Conservation (phyloP, 2,888 invertebrate species). For the Pheosia gnoma region DNA sequence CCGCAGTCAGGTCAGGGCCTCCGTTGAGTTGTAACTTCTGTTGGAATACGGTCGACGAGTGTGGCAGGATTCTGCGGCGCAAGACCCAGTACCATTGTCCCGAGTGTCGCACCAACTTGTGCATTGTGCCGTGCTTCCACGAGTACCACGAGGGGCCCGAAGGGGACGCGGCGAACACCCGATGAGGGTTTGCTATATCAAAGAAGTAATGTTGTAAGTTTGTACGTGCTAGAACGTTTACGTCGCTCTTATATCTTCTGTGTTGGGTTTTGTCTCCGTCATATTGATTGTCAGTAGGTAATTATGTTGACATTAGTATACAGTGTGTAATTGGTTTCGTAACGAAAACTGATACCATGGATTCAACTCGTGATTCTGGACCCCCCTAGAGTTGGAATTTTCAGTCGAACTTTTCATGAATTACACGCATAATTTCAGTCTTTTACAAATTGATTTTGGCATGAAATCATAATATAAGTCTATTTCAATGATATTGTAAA, state of each 20-base stretch:
- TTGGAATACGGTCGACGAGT: slow-evolving; percentile 94
- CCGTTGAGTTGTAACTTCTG: slow-evolving; percentile 95
- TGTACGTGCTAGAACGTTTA: background rate
- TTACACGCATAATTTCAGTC: no score
- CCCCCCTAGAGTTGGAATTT: no score
- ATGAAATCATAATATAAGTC: no score
- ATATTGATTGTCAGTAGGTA: background rate
- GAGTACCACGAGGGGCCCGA: slow-evolving; percentile 89
- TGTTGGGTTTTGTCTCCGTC: background rate
- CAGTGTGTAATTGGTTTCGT: no score
- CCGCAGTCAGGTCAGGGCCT: slow-evolving; percentile 91
- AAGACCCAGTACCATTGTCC: slow-evolving; percentile 96
- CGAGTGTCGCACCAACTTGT: slow-evolving; percentile 94
- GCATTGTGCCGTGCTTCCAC: slow-evolving; percentile 95
- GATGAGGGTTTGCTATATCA: slow-evolving; percentile 39
- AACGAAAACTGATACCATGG: no score
- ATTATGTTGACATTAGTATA: no score
- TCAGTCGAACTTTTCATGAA: no score
- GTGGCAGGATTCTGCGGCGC: slow-evolving; percentile 91
- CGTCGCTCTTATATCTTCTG: background rate
- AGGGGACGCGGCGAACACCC: slow-evolving; percentile 47
- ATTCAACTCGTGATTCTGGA: no score
- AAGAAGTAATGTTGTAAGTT: background rate
- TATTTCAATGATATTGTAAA: no score
- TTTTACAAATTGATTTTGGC: no score